These are phyloP conservation scores for Parasteatoda tepidariorum DNA, from an alignment of 1,140 invertebrate genomes.

Conservation along the genomic window DNA sequence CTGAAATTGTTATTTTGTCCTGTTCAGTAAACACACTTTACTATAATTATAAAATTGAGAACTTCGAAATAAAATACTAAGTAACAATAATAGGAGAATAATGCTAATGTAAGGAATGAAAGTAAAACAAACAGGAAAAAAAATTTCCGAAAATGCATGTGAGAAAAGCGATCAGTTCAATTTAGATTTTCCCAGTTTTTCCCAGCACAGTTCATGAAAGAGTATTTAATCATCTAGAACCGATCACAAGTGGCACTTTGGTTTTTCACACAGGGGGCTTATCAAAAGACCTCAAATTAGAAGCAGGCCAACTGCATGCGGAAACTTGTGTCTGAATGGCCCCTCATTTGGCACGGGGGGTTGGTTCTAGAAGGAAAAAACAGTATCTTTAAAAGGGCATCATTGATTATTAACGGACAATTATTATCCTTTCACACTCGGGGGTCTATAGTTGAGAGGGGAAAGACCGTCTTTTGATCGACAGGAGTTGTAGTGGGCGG, in stretches of 20 bases:
- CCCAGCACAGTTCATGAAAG: slow-evolving; percentile 46
- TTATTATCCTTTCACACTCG: slow-evolving; percentile 53
- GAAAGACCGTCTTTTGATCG: slow-evolving; percentile 47
- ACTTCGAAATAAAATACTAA: too few species aligned
- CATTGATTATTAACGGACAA: slow-evolving; percentile 60
- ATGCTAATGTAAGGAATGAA: too few species aligned
- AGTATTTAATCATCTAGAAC: slow-evolving; percentile 46
- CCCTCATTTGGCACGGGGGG: slow-evolving; percentile 45
- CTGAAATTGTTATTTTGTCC: too few species aligned
- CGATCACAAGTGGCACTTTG: slow-evolving; percentile 10
- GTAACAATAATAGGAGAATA: too few species aligned
- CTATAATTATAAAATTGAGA: too few species aligned
- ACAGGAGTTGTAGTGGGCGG: slow-evolving; percentile 24
- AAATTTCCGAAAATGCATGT: too few species aligned
- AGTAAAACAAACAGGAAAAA: too few species aligned
- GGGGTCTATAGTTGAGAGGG: background rate
- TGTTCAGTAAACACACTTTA: too few species aligned
- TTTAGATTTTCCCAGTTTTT: background rate
- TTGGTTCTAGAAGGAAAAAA: slow-evolving; percentile 20
- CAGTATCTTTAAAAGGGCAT: slow-evolving; percentile 41
- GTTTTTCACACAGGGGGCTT: slow-evolving; percentile 2
- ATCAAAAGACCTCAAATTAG: slow-evolving; percentile 51
- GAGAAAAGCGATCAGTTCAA: too few species aligned
- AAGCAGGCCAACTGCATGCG: background rate
- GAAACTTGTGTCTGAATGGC: background rate